phyloP scores from a whole-genome alignment of 2,113 vertebrate genomes.

The Misgurnus anguillicaudatus region DNA sequence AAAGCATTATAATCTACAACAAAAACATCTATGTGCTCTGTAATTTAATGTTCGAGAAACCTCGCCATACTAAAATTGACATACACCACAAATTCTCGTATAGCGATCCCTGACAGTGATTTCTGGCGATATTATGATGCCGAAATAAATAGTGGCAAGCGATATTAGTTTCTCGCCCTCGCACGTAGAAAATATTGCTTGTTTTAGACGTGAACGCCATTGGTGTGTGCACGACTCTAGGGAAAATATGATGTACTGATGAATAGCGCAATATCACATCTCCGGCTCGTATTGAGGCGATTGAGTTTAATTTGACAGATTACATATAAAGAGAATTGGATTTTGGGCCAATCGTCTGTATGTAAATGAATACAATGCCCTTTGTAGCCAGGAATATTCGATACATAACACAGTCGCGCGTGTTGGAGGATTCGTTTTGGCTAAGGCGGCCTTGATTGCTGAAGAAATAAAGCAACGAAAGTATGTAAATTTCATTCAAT shows the following conservation, averaged over 20 bases:
- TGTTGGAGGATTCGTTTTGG: slow-evolving; percentile 30
- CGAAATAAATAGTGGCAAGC: slow-evolving; percentile 26
- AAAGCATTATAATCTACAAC: not conserved
- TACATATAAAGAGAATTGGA: slow-evolving; percentile 18
- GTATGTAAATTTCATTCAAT: slow-evolving; percentile 17
- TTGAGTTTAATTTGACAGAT: slow-evolving; percentile 22
- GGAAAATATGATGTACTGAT: slow-evolving; percentile 20
- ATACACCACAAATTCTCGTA: slow-evolving; percentile 1
- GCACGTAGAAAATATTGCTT: slow-evolving; percentile 16
- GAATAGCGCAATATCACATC: slow-evolving; percentile 3
- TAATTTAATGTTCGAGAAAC: slow-evolving; percentile 31
- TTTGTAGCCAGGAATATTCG: slow-evolving; percentile 28
- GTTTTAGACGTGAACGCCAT: not conserved
- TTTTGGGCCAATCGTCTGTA: slow-evolving; percentile 31
- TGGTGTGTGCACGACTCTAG: slow-evolving; percentile 1
- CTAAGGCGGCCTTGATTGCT: not conserved
- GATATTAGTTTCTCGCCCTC: slow-evolving; percentile 1
- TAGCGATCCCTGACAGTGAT: slow-evolving; percentile 17
- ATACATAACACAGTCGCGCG: slow-evolving; percentile 38
- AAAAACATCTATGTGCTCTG: not conserved
- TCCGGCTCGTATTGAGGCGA: not conserved
- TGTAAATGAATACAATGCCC: slow-evolving; percentile 23
- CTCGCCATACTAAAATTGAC: not conserved
- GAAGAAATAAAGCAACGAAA: slow-evolving; percentile 1
- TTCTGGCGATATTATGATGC: slow-evolving; percentile 11